Conservation (phyloP, 2,113 vertebrate genomes). For the Cacatua alba region DNA sequence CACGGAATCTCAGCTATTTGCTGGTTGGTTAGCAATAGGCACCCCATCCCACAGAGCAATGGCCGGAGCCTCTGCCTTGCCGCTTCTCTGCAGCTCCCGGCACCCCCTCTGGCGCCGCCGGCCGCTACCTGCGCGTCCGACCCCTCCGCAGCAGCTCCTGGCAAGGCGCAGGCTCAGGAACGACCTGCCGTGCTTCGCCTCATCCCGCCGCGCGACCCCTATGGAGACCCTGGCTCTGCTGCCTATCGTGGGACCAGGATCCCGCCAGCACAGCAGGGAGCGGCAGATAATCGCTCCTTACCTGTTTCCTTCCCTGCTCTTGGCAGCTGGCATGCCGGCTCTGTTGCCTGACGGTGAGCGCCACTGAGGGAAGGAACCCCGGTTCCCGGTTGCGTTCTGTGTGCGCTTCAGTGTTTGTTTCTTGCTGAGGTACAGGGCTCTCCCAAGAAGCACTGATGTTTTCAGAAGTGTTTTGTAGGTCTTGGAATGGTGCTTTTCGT, state of each 20-base stretch:
- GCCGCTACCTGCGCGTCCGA: rapidly evolving
- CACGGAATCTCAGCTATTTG: rapidly evolving
- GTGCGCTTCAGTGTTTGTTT: background rate
- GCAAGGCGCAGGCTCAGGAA: background rate
- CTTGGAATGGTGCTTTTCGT: background rate
- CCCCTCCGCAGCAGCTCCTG: rapidly evolving
- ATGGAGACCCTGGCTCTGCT: rapidly evolving
- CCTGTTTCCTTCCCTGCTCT: background rate
- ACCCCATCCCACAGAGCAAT: too few relatives aligned
- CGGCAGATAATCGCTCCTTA: rapidly evolving
- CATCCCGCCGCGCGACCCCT: rapidly evolving
- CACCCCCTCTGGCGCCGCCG: background rate
- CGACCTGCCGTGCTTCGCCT: background rate
- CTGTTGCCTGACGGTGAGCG: background rate
- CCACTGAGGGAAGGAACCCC: background rate
- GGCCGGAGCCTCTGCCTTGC: rapidly evolving
- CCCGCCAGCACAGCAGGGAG: rapidly evolving
- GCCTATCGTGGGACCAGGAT: background rate
- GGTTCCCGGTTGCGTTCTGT: background rate
- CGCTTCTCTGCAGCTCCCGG: rapidly evolving
- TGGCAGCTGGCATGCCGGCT: background rate
- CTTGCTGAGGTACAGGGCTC: background rate
- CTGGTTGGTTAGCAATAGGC: background rate
- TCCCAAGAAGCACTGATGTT: background rate
- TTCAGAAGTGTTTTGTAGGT: background rate